Evolutionary conservation across 2,888 invertebrate genomes (phyloP).

Genomic region (Nematopogon swammerdamellus): DNA sequence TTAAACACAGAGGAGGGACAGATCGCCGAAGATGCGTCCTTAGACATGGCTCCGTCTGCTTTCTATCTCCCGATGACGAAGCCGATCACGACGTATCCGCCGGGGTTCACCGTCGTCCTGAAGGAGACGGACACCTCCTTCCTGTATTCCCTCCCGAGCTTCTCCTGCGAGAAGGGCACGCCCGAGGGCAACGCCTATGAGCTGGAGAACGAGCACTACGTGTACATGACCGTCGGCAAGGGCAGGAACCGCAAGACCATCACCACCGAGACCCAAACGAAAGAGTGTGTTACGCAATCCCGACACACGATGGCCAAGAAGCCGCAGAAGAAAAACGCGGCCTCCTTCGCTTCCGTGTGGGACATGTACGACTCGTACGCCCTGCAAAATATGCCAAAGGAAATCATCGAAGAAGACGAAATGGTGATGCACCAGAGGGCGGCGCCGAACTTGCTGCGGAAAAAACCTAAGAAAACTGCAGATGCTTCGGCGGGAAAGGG

Average conservation of each 20-base stretch:
- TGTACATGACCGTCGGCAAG: constrained; percentile 63
- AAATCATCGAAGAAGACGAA: constrained; percentile 31
- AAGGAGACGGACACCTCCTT: constrained; percentile 65
- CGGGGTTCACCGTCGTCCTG: constrained; percentile 59
- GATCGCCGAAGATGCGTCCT: constrained; percentile 19
- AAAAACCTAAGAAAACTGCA: constrained; percentile 19
- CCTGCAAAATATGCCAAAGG: constrained; percentile 25
- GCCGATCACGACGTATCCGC: constrained; percentile 39
- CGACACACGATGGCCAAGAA: constrained; percentile 59
- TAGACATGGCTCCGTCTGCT: constrained; percentile 38
- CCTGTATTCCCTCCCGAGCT: constrained; percentile 62
- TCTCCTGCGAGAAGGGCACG: constrained; percentile 58
- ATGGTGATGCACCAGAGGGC: constrained; percentile 45
- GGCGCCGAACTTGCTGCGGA: constrained; percentile 26
- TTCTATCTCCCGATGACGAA: constrained; percentile 32
- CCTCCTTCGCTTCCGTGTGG: constrained; percentile 70
- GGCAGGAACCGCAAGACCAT: constrained; percentile 65
- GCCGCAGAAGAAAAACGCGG: constrained; percentile 51
- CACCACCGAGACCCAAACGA: constrained; percentile 69
- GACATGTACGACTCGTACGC: constrained; percentile 73
- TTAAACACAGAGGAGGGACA: constrained; percentile 37
- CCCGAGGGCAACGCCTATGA: constrained; percentile 56
- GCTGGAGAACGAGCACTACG: constrained; percentile 64
- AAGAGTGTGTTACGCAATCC: constrained; percentile 57
- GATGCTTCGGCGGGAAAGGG: constrained; percentile 6